phyloP scores from a whole-genome alignment of 2,888 invertebrate genomes.

The Heteromurus nitidus region DNA sequence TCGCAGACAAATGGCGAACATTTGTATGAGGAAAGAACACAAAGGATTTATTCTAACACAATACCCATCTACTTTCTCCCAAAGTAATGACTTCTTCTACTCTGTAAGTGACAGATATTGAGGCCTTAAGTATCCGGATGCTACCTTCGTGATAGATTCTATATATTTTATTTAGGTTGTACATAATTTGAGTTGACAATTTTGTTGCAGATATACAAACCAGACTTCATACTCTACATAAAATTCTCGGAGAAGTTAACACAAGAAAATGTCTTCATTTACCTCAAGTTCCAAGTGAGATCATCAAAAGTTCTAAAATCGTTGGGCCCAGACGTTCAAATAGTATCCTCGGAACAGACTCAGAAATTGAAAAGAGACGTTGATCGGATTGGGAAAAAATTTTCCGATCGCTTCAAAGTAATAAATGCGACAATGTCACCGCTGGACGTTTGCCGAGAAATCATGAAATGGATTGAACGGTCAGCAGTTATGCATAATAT shows the following conservation, averaged over 20 bases:
- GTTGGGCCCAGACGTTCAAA: conserved; percentile 30
- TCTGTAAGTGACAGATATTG: background rate
- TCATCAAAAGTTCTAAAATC: conserved; percentile 43
- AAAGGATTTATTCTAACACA: conserved; percentile 52
- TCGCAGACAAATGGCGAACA: conserved; percentile 46
- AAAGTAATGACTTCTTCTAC: conserved; percentile 24
- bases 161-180: background rate
- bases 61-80: conserved; percentile 40
- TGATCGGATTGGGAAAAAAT: conserved; percentile 1
- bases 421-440: conserved; percentile 26
- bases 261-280: conserved; percentile 36
- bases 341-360: conserved; percentile 22
- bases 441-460: conserved; percentile 27
- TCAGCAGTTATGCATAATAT: conserved; percentile 39
- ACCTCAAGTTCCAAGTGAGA: conserved; percentile 45
- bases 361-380: conserved; percentile 49
- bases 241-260: conserved; percentile 44
- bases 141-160: background rate
- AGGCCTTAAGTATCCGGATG: background rate
- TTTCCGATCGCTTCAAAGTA: conserved; percentile 20
- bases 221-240: conserved; percentile 48
- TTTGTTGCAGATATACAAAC: conserved; percentile 32
- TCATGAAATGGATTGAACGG: conserved; percentile 62
- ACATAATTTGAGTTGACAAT: background rate
- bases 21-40: conserved; percentile 11